phyloP scores from a whole-genome alignment of 2,888 invertebrate genomes.

The Ichneumon xanthorius region DNA sequence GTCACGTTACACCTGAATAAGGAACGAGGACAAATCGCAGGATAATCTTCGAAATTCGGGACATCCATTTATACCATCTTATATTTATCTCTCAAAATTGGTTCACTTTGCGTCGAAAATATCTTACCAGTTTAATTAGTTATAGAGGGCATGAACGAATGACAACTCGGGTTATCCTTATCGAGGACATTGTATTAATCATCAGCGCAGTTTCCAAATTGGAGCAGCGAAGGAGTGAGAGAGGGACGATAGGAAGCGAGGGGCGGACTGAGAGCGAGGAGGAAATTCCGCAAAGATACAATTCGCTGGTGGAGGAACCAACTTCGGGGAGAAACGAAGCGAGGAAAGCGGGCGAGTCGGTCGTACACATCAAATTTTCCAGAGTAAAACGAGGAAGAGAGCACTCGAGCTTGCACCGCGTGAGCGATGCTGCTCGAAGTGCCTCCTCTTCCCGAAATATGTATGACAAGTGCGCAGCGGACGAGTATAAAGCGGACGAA shows the following conservation, averaged over 20 bases:
- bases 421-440: background rate
- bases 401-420: slow-evolving; percentile 19
- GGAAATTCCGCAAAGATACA: slow-evolving; percentile 26
- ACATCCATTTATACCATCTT: background rate
- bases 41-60: background rate
- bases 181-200: background rate
- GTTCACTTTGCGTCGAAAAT: background rate
- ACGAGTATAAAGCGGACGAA: slow-evolving; percentile 2
- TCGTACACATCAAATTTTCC: slow-evolving; percentile 9
- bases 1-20: background rate
- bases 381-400: slow-evolving; percentile 23
- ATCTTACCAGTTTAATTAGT: background rate
- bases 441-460: slow-evolving; percentile 4
- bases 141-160: background rate
- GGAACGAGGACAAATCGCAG: background rate
- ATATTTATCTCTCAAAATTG: background rate
- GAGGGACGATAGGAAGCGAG: background rate
- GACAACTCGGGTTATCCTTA: background rate
- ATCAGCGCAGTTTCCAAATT: background rate
- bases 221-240: background rate
- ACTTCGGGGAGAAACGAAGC: slow-evolving; percentile 29
- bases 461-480: background rate
- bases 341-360: slow-evolving; percentile 8
- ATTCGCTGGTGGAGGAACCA: slow-evolving; percentile 28
- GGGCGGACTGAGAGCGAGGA: background rate